phyloP scores from a whole-genome alignment of 2,113 vertebrate species.

The Phyllostomus hastatus region DNA sequence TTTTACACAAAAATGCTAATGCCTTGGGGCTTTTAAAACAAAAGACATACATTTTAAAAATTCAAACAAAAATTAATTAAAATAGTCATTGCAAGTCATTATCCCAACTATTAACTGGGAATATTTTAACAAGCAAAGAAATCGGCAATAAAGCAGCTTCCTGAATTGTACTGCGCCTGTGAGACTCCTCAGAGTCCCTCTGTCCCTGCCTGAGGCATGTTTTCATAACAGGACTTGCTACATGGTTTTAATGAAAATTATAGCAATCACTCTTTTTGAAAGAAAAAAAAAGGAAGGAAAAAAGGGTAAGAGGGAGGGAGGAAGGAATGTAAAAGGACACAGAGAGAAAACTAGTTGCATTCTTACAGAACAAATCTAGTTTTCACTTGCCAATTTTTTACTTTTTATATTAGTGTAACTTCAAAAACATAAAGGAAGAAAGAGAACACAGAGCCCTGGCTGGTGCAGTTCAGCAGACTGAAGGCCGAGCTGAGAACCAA shows the following conservation, averaged over 20 bases:
- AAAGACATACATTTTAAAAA: conserved; percentile 59
- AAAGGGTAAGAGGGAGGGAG: not conserved
- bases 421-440: not conserved
- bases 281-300: not conserved
- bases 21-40: conserved; percentile 58
- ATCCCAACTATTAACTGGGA: conserved; percentile 33
- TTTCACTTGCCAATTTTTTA: not conserved
- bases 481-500: too few relatives aligned
- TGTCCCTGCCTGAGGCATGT: not conserved
- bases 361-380: not conserved
- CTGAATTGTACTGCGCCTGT: not conserved
- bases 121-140: conserved; percentile 48
- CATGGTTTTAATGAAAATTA: conserved; percentile 29
- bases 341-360: not conserved
- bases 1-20: conserved; percentile 12
- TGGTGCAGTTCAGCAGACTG: too few relatives aligned
- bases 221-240: not conserved
- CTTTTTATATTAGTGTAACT: not conserved
- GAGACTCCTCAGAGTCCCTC: conserved; percentile 32
- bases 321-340: not conserved
- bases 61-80: conserved; percentile 70
- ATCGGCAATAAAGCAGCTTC: conserved; percentile 35
- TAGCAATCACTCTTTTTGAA: not conserved
- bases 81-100: conserved; percentile 58
- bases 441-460: not conserved